phyloP scores from a whole-genome alignment of 1,140 invertebrate species.

The Drosophila ironensis region DNA sequence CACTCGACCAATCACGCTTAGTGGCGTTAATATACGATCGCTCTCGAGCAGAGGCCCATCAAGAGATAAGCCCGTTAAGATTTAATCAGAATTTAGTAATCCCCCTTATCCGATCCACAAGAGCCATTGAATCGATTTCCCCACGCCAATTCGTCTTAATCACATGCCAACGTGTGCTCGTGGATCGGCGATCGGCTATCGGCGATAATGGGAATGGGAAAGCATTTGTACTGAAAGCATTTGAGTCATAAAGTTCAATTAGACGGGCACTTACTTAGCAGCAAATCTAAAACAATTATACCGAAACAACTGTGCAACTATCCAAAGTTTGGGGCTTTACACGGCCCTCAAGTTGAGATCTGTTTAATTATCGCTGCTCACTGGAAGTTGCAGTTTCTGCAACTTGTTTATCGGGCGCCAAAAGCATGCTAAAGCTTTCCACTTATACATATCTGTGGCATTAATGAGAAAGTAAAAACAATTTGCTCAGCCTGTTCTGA shows the following conservation, averaged over 20 bases:
- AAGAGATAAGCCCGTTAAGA: constrained; percentile 38
- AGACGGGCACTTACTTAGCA: too few species aligned
- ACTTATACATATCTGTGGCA: constrained; percentile 9
- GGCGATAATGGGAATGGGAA: too few species aligned
- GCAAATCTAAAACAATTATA: too few species aligned
- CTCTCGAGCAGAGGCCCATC: constrained; percentile 20
- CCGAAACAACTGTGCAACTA: background rate
- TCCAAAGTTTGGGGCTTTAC: background rate
- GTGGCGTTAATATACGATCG: constrained; percentile 40
- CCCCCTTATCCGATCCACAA: constrained; percentile 5
- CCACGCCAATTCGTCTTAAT: background rate
- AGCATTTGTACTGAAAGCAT: too few species aligned
- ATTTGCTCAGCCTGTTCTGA: constrained; percentile 7
- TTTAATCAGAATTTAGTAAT: constrained; percentile 31
- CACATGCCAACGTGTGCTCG: background rate
- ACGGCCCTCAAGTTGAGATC: background rate
- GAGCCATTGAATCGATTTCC: background rate
- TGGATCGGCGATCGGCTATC: too few species aligned
- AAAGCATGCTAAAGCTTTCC: background rate
- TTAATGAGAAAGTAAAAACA: constrained; percentile 34
- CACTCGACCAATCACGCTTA: constrained; percentile 43
- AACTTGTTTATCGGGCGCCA: too few species aligned
- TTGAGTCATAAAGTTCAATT: too few species aligned
- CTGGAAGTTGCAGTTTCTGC: too few species aligned
- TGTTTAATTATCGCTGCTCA: background rate